Evolutionary conservation across 2,113 vertebrate genomes (phyloP), one percentile per base, ranked within the genome.

Genomic region (Oreochromis aureus): DNA sequence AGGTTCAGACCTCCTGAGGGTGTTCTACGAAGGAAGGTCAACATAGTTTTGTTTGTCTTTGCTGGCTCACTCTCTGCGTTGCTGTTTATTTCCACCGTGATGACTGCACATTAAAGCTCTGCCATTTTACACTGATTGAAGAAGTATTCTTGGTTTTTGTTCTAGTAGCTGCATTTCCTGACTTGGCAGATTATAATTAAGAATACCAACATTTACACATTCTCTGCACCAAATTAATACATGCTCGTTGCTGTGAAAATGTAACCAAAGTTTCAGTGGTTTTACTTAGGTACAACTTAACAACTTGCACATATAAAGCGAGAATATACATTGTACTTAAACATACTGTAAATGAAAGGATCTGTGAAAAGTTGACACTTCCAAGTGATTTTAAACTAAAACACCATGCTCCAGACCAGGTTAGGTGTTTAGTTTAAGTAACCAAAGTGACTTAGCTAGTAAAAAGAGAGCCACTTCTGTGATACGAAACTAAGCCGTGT

Each of bases 211-310:
- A 71, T 24, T 71, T 27, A 46, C 39, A 71, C 1, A 46, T 16
- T 16, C 0, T 9, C 39, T 73, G 39, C 66, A 73, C 39, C 22
- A 46, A 46, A 73, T 27, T 22, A 73, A 16, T 27, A 73, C 13
- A 6, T 44, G 39, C n/a, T 71, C 1, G 5, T 44, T 73, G 8
- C 22, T 73, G 69, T 18, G n/a, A 71, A 44, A 46, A 71, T 41
- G 63, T 15, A 7, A 41, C 63, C 7, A 27, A 27, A 27, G 39
- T 46, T 46, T 46, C 66, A 73, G 22, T 73, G 66, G 39, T 46
- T 44, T 71, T 73, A 71, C 39, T 16, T 1, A 0, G n/a, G 22
- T 46, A 73, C 39, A 0, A 39, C 66, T 73, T 46, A 2, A 27
- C 66, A 27, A 73, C 13, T 71, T 71, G 39, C n/a, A 46, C 12